Conservation (phyloP, 2,797 vertebrate genomes). For the Potorous gilbertii region DNA sequence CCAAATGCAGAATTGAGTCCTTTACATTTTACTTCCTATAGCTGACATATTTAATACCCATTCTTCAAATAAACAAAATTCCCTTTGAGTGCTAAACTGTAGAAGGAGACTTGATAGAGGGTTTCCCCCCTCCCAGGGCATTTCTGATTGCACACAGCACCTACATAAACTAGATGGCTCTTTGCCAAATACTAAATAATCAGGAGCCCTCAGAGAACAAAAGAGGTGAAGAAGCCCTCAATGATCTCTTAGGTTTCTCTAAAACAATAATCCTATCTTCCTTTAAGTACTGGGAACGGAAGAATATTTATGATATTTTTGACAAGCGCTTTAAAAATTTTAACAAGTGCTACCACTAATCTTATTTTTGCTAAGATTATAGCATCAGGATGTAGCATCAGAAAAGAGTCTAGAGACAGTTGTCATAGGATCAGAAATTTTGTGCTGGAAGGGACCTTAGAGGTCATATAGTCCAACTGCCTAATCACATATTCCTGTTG, state of each 20-base stretch:
- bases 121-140: not conserved
- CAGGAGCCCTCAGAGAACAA: constrained; percentile 5
- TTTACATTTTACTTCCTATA: constrained; percentile 77
- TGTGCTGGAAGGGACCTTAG: not conserved
- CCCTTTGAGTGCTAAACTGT: constrained; percentile 52
- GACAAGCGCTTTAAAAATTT: not conserved
- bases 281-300: not conserved
- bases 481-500: not conserved
- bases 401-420: not conserved
- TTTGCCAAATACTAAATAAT: not conserved
- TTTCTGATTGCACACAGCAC: not conserved
- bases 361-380: not conserved
- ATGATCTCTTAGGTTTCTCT: not conserved
- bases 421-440: not conserved
- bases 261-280: not conserved
- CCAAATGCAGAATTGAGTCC: constrained; percentile 74
- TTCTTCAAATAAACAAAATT: constrained; percentile 77
- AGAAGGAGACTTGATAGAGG: constrained; percentile 41
- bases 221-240: not conserved
- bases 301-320: not conserved
- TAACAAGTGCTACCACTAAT: not conserved
- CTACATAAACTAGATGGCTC: not conserved
- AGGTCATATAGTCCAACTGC: not conserved
- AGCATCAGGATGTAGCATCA: not conserved
- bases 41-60: constrained; percentile 78